Conservation (phyloP, 2,113 vertebrate genomes). For the Labrus mixtus region DNA sequence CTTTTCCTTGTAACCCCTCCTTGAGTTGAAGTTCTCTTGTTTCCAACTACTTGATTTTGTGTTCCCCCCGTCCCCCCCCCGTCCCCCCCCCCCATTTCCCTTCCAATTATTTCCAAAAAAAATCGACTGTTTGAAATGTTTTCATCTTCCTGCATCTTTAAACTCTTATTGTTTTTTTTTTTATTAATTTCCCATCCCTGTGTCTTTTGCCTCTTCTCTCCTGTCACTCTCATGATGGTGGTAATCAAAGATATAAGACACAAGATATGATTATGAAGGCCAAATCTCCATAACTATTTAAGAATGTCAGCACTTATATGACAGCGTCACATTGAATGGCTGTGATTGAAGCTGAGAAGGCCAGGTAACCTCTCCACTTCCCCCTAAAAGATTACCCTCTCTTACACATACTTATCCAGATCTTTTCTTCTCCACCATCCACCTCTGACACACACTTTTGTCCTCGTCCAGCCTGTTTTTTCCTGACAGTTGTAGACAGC, state of each 20-base stretch:
- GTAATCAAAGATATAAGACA: conserved; percentile 35
- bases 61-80: too few species aligned
- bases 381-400: conserved; percentile 54
- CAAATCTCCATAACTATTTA: conserved; percentile 40
- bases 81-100: neutral
- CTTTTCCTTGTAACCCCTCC: too few species aligned
- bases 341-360: conserved; percentile 78
- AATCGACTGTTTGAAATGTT: neutral
- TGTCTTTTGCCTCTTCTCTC: neutral
- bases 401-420: conserved; percentile 35
- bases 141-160: neutral
- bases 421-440: conserved; percentile 28
- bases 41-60: neutral
- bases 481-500: conserved; percentile 69
- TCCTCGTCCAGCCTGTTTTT: conserved; percentile 37
- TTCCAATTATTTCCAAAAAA: neutral
- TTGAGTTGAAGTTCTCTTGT: neutral
- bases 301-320: conserved; percentile 53
- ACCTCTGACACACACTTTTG: conserved; percentile 41
- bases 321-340: conserved; percentile 58
- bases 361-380: conserved; percentile 67
- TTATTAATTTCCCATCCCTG: conserved; percentile 8
- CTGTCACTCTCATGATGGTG: conserved; percentile 10
- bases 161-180: neutral
- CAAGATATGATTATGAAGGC: conserved; percentile 51